Evolutionary conservation across 2,113 vertebrate genomes (phyloP).

Genomic region (Solea senegalensis): DNA sequence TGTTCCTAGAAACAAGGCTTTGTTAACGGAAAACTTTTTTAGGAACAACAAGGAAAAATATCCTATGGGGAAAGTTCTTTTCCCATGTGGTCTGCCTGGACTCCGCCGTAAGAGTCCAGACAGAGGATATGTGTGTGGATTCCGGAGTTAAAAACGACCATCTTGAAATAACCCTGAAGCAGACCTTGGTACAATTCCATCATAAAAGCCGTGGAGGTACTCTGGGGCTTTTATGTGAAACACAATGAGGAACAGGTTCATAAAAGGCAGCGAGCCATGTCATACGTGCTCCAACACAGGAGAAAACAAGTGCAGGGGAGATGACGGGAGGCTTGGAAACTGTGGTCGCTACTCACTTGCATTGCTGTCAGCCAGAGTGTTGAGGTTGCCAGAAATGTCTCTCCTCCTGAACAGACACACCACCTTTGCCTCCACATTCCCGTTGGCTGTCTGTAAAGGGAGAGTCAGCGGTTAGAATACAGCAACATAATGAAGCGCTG

Average conservation of each 20-base stretch:
- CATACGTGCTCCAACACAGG: constrained; percentile 9
- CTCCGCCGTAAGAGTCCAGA: too few species aligned
- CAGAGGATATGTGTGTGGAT: not conserved
- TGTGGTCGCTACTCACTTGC: constrained; percentile 83
- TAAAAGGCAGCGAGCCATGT: constrained; percentile 18
- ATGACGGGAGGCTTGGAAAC: not conserved
- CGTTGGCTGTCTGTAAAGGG: constrained; percentile 88
- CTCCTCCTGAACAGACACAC: constrained; percentile 92
- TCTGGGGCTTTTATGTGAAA: constrained; percentile 28
- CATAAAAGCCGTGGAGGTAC: constrained; percentile 25
- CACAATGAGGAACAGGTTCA: constrained; percentile 28
- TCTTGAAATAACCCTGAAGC: not conserved
- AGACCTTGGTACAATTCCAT: constrained; percentile 5
- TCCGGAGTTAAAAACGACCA: not conserved
- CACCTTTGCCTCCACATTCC: constrained; percentile 93
- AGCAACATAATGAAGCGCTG: not conserved
- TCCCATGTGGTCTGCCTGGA: too few species aligned
- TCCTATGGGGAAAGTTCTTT: too few species aligned
- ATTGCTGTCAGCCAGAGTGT: constrained; percentile 92
- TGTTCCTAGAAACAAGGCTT: too few species aligned
- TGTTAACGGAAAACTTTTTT: too few species aligned
- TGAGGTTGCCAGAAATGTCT: constrained; percentile 93
- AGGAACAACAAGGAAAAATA: too few species aligned
- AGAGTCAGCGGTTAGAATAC: constrained; percentile 8
- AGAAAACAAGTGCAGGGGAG: not conserved